Base-by-base conservation (phyloP, 2,888 invertebrate species). In the Protodeltote pygarga region DNA sequence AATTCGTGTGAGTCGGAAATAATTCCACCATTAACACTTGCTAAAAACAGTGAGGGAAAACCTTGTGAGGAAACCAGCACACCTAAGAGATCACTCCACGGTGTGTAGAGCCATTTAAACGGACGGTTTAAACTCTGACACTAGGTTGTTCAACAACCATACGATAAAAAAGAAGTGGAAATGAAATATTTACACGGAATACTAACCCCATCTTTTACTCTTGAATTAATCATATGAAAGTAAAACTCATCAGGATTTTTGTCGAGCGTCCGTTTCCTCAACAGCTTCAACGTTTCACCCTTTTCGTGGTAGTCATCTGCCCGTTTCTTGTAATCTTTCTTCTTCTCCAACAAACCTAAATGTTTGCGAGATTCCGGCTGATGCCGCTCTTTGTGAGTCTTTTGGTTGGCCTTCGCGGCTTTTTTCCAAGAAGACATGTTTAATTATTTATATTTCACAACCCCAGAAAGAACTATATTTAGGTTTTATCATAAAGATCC, bases 181-280 rank as follows among this genome's bases (percentile, higher is more conserved):
- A n/a, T n/a, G n/a, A n/a, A n/a, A n/a, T n/a, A n/a, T n/a, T n/a
- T n/a, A n/a, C n/a, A n/a, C n/a, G n/a, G n/a, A n/a, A n/a, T 9
- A 60, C 87, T 85, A 63, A 93, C 93, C 70, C 93, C 94, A 72
- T 93, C 84, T 50, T 92, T 92, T 0, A 96, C 86, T 83, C 95
- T 95, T 0, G 98, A 96, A 81, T 97, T 98, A 45, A 98, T 94
- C 99, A 99, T 99, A 79, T 98, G 98, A 89, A 97, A 98, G 83
- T 99, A 97, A 89, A 99, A 99, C 84, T 99, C 99, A 95, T 99
- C 99, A 0, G 98, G 98, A 92, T 99, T 99, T 81, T 95, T 97
- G 78, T 98, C 96, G 13, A 97, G 87, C 0, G 98, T 98, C 48
- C 97, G 94, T 80, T 96, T 96, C 45, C 95, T 94, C 39, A 99